Evolutionary conservation across 1,140 invertebrate species (phyloP), one percentile per base, ranked within the genome.

Genomic region (Brachionus asplanchnoidis): DNA sequence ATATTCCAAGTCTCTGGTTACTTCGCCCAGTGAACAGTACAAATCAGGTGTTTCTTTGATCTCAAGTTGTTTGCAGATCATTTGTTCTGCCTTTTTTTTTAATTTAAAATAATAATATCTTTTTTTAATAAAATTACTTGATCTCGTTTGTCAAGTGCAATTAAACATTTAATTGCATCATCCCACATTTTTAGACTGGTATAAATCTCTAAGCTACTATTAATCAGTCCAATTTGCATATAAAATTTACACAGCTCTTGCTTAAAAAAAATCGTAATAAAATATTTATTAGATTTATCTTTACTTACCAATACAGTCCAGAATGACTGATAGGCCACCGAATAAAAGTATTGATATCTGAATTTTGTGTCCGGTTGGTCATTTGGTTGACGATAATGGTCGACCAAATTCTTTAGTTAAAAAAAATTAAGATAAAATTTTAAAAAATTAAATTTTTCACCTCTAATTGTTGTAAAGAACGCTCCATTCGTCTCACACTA

Each of bases 121-220:
- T 32, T 40, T n/a, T 50, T 32, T 80, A 44, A 40, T 42, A 68
- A 50, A 85, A 87, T 94, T 93, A 90, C 95, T 96, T 87, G 97
- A 94, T 82, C 79, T 40, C 92, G 92, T 85, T 95, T 90, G 86
- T 95, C 92, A 60, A 97, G 89, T 85, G 92, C 90, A 56, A 94
- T 94, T 87, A 97, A 97, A 90, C 96, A 98, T 1, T 92, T 91
- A 85, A 98, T 95, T 17, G 96, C 94, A 88, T 97, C 93, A 86
- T 97, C 95, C 96, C 96, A 98, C n/a, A 94, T 89, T 85, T 95
- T 91, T 9, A 97, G 90, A 68, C 92, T 90, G 23, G 94, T 90
- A 89, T 93, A 98, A 42, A 96, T 90, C 86, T 97, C 95, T 14
- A 98, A 90, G 36, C 96, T 96, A 32, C 92, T 93, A 88, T 96